A percentile compares a stretch with the other conserved stretches of the same genome.
These are phyloP conservation scores for Gracilinanus agilis DNA, from an alignment of 2,113 vertebrate species.

Conservation along the genomic window DNA sequence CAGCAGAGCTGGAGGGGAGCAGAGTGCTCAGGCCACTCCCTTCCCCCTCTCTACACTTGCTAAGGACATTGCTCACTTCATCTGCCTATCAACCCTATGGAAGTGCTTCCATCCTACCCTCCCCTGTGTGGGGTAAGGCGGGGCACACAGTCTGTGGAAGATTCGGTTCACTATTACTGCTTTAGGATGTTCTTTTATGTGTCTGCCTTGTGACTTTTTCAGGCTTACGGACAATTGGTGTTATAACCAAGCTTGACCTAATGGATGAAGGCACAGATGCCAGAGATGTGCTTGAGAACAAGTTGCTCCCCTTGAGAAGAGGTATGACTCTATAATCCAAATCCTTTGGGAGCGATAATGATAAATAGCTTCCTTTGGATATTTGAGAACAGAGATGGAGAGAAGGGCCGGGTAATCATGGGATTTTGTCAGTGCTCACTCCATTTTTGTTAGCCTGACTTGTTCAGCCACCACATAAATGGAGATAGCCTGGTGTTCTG, in stretches of 20 bases:
- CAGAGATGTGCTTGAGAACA: constrained; percentile 96
- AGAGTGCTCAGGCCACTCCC: too few relatives aligned
- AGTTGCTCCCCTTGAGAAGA: constrained; percentile 94
- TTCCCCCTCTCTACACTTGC: too few relatives aligned
- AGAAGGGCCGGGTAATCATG: neutral
- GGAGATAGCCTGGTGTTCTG: neutral
- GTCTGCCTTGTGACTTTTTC: constrained; percentile 34
- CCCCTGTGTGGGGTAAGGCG: too few relatives aligned
- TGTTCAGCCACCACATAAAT: neutral
- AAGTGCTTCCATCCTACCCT: too few relatives aligned
- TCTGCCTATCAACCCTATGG: too few relatives aligned
- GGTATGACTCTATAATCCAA: constrained; percentile 78
- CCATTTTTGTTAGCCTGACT: neutral
- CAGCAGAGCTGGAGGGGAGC: too few relatives aligned
- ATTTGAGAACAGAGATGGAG: neutral
- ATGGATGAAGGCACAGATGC: constrained; percentile 99
- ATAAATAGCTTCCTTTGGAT: neutral
- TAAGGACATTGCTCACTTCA: too few relatives aligned
- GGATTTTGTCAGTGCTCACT: neutral
- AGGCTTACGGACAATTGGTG: constrained; percentile 96
- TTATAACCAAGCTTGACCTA: constrained; percentile 97
- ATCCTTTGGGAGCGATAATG: neutral
- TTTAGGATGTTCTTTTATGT: neutral
- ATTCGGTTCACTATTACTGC: too few relatives aligned
- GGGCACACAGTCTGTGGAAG: too few relatives aligned